These are phyloP conservation scores for Nomada lathburiana DNA, from an alignment of 2,888 invertebrate species.

Conservation along the genomic window DNA sequence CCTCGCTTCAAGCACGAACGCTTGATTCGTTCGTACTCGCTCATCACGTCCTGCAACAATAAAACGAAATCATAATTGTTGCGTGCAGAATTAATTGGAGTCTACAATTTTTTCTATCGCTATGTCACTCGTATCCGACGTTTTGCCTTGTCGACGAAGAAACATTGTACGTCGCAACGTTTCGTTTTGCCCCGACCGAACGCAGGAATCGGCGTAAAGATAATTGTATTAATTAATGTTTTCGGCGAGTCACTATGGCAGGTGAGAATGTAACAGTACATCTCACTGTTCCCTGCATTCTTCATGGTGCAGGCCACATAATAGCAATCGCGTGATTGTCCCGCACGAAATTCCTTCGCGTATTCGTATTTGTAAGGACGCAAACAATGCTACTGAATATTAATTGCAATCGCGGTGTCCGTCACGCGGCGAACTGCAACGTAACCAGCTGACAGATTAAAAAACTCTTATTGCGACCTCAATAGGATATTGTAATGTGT, in stretches of 20 bases:
- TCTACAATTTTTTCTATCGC: too few relatives aligned
- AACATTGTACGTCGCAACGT: too few relatives aligned
- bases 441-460: slow-evolving; percentile 34
- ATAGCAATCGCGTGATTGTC: neutral
- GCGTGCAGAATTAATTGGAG: neutral
- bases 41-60: slow-evolving; percentile 86
- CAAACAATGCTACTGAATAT: slow-evolving; percentile 29
- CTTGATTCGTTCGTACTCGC: slow-evolving; percentile 94
- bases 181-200: too few relatives aligned
- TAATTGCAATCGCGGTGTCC: slow-evolving; percentile 39
- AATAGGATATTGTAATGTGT: slow-evolving; percentile 61
- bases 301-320: neutral
- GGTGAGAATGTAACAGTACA: slow-evolving; percentile 63
- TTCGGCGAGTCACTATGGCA: slow-evolving; percentile 36
- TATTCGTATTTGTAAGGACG: slow-evolving; percentile 1
- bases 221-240: slow-evolving; percentile 62
- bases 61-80: neutral
- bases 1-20: slow-evolving; percentile 91
- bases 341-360: neutral
- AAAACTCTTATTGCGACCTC: slow-evolving; percentile 57
- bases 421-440: slow-evolving; percentile 37
- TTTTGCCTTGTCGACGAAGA: too few relatives aligned
- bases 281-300: slow-evolving; percentile 13
- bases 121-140: too few relatives aligned
- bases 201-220: neutral